Percentiles rank a stretch among this genome's conserved stretches.
These are phyloP conservation scores for Apaloderma vittatum DNA, from an alignment of 2,113 vertebrate genomes.

Conservation along the genomic window DNA sequence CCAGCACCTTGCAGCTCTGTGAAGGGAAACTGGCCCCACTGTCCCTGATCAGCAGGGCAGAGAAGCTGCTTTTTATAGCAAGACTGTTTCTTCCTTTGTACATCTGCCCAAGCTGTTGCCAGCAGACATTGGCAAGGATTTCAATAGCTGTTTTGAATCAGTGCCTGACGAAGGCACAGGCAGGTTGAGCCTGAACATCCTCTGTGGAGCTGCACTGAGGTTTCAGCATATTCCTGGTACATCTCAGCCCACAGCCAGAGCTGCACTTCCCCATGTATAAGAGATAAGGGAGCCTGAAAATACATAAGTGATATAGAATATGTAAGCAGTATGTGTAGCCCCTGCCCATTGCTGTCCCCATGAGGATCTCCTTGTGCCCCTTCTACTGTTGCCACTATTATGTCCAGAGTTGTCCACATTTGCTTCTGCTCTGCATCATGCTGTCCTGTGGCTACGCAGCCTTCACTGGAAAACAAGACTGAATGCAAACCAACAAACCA, in stretches of 20 bases:
- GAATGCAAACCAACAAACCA: background rate
- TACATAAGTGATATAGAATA: background rate
- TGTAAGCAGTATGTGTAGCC: background rate
- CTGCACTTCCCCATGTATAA: background rate
- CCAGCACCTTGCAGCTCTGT: background rate
- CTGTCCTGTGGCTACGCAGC: background rate
- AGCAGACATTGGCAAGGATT: slow-evolving; percentile 31
- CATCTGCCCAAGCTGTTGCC: slow-evolving; percentile 9
- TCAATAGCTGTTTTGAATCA: slow-evolving; percentile 24
- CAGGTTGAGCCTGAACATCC: slow-evolving; percentile 15
- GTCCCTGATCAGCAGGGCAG: background rate
- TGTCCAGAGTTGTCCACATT: background rate
- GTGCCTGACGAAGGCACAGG: background rate
- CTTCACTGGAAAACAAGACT: background rate
- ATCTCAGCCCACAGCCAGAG: background rate
- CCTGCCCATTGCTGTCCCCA: background rate
- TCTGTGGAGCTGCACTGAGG: background rate
- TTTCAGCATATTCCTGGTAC: background rate
- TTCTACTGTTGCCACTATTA: accelerated
- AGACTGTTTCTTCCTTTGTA: background rate
- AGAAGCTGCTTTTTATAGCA: slow-evolving; percentile 5
- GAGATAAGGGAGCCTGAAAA: background rate
- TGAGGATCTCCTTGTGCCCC: background rate
- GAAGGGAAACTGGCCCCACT: background rate
- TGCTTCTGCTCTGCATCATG: background rate